Conservation (phyloP, 2,888 invertebrate species). For the Andricus quercusramuli region DNA sequence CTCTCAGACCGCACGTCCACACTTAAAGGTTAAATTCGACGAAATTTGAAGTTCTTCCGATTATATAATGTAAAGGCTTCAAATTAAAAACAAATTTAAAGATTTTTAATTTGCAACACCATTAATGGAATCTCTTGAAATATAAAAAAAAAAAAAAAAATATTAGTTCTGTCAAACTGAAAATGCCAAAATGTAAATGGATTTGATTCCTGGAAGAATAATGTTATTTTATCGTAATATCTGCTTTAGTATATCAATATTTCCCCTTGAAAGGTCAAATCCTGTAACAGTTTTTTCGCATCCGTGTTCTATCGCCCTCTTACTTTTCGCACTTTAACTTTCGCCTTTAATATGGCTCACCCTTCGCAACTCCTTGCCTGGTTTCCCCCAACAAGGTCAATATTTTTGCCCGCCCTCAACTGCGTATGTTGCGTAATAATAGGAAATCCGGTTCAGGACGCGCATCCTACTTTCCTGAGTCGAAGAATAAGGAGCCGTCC, state of each 20-base stretch:
- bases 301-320: not conserved
- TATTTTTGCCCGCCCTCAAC: constrained; percentile 37
- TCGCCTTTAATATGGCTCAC: not conserved
- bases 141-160: no score
- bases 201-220: no score
- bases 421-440: constrained; percentile 38
- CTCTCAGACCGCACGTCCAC: no score
- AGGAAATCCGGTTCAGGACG: constrained; percentile 22
- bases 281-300: not conserved
- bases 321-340: constrained; percentile 4
- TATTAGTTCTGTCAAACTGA: not conserved
- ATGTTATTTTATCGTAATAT: not conserved
- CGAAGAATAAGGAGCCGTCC: not conserved
- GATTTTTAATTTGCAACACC: no score
- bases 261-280: constrained; percentile 6
- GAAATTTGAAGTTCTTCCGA: no score
- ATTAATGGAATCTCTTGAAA: no score
- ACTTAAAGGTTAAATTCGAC: no score
- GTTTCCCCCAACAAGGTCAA: constrained; percentile 26
- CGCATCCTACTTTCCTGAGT: not conserved
- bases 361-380: not conserved
- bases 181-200: not conserved
- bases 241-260: not conserved
- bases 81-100: no score
- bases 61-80: no score